Percentiles rank a stretch among this genome's conserved stretches.
phyloP scores from a whole-genome alignment of 2,888 invertebrate genomes.

The Biston betularia region DNA sequence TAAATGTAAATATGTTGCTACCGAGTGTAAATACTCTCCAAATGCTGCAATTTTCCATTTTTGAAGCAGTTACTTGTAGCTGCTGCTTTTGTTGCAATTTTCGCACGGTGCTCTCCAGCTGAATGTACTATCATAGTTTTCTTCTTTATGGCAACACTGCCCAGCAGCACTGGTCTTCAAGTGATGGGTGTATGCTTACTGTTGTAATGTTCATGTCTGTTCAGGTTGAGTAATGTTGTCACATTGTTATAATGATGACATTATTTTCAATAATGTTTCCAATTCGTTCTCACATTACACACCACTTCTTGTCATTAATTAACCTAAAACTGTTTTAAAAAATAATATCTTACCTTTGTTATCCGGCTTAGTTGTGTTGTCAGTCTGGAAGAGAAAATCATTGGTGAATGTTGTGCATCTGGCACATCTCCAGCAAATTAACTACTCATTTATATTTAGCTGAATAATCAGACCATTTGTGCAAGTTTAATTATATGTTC shows the following conservation, averaged over 20 bases:
- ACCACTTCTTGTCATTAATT: constrained; percentile 19
- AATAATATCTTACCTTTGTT: constrained; percentile 81
- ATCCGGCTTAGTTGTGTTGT: constrained; percentile 82
- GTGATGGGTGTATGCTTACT: constrained; percentile 7
- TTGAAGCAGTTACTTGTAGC: constrained; percentile 40
- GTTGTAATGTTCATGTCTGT: constrained; percentile 20
- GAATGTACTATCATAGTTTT: constrained; percentile 43
- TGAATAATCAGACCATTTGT: constrained; percentile 37
- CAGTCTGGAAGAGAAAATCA: constrained; percentile 78
- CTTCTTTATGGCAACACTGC: constrained; percentile 19
- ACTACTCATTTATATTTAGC: constrained; percentile 49
- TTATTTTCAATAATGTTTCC: constrained; percentile 6
- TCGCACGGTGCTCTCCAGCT: constrained; percentile 18
- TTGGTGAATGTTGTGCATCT: constrained; percentile 43
- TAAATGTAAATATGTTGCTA: constrained; percentile 31
- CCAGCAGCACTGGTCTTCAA: constrained; percentile 30
- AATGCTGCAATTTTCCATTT: constrained; percentile 40
- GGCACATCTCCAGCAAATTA: constrained; percentile 56
- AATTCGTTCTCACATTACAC: constrained; percentile 3
- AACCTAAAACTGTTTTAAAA: constrained; percentile 24
- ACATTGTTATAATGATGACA: constrained; percentile 8
- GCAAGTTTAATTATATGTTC: constrained; percentile 26
- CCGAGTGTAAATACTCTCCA: constrained; percentile 40
- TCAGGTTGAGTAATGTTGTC: constrained; percentile 5
- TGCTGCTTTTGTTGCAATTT: constrained; percentile 17